Evolutionary conservation across 2,113 vertebrate species (phyloP).

Genomic region (Xyrauchen texanus): DNA sequence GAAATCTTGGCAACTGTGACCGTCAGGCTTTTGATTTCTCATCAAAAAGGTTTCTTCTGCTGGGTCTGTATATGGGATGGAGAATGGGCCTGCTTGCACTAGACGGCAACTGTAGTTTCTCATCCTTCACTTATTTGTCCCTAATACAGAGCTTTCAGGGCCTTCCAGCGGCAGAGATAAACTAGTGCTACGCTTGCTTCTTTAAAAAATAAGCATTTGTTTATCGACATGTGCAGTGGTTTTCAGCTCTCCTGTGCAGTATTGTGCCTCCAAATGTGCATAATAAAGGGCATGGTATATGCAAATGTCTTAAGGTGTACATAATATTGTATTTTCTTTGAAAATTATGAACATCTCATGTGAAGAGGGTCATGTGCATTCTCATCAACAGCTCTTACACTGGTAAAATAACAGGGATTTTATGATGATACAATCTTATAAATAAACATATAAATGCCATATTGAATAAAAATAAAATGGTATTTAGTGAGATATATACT

Average conservation of each 20-base stretch:
- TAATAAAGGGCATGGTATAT: too few relatives aligned
- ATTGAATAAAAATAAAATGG: too few relatives aligned
- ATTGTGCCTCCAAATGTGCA: constrained; percentile 43
- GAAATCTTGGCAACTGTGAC: constrained; percentile 18
- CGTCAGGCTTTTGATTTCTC: too few relatives aligned
- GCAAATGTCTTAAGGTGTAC: too few relatives aligned
- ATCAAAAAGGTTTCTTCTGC: background rate
- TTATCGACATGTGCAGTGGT: constrained; percentile 63
- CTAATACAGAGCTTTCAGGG: constrained; percentile 57
- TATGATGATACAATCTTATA: too few relatives aligned
- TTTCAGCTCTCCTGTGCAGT: constrained; percentile 56
- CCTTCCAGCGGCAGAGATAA: constrained; percentile 57
- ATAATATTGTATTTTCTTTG: too few relatives aligned
- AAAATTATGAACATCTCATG: too few relatives aligned
- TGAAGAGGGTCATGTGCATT: too few relatives aligned
- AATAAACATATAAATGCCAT: too few relatives aligned
- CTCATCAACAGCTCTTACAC: too few relatives aligned
- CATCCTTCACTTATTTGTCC: constrained; percentile 34
- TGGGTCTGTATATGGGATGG: background rate
- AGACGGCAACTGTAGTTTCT: constrained; percentile 10
- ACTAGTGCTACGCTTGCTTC: constrained; percentile 56
- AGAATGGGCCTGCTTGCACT: background rate
- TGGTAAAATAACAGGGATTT: too few relatives aligned
- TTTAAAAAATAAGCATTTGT: constrained; percentile 67
- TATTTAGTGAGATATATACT: too few relatives aligned